phyloP scores from a whole-genome alignment of 2,888 invertebrate species.

The Zygothrica quintamaculata region DNA sequence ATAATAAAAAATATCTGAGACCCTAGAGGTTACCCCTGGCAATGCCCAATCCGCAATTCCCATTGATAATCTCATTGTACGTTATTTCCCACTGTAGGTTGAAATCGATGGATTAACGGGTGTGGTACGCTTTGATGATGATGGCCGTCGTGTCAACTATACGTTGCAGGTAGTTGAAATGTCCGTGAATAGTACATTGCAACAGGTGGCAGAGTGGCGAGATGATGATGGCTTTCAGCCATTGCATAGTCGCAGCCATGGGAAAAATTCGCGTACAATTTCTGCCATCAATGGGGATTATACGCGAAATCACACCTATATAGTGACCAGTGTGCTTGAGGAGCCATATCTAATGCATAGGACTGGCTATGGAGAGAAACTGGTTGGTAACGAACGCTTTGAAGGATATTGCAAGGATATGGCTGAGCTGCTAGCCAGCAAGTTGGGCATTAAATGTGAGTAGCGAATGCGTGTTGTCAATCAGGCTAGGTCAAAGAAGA shows the following conservation, averaged over 20 bases:
- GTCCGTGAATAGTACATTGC: constrained; percentile 96
- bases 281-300: constrained; percentile 88
- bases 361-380: constrained; percentile 87
- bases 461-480: constrained; percentile 22
- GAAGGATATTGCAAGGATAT: constrained; percentile 97
- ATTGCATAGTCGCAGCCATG: constrained; percentile 78
- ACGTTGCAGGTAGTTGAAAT: constrained; percentile 95
- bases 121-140: constrained; percentile 95
- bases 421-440: constrained; percentile 91
- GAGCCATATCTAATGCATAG: constrained; percentile 94
- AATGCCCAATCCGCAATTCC: constrained; percentile 37
- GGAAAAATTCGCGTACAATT: constrained; percentile 37
- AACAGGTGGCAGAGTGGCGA: constrained; percentile 95
- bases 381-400: constrained; percentile 90
- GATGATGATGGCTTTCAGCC: constrained; percentile 91
- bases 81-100: constrained; percentile 87
- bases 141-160: constrained; percentile 94
- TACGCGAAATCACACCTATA: constrained; percentile 92
- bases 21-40: constrained; percentile 1
- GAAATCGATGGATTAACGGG: constrained; percentile 96
- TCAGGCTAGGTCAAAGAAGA: constrained; percentile 2
- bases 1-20: too few species aligned
- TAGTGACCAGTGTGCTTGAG: constrained; percentile 93
- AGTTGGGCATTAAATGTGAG: constrained; percentile 94
- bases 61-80: constrained; percentile 44